Evolutionary conservation across 2,797 vertebrate genomes (phyloP).

Genomic region (Sebastes steindachneri): DNA sequence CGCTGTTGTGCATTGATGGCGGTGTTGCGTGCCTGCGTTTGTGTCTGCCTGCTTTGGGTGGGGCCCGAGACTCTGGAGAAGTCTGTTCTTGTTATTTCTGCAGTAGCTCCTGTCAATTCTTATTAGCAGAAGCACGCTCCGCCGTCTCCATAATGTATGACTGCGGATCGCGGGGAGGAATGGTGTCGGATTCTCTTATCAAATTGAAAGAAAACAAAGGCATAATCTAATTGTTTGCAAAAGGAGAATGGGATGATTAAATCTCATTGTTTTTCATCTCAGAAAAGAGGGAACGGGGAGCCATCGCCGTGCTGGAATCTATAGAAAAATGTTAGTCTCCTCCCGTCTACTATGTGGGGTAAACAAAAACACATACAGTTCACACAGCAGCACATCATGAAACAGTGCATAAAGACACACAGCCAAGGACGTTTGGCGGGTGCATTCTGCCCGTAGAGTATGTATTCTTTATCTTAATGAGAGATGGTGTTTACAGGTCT

Average conservation of each 20-base stretch:
- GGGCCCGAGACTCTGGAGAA: slow-evolving; percentile 37
- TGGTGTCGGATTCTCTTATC: slow-evolving; percentile 62
- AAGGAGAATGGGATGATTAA: slow-evolving; percentile 67
- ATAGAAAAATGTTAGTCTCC: slow-evolving; percentile 10
- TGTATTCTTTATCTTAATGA: slow-evolving; percentile 81
- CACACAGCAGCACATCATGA: slow-evolving; percentile 43
- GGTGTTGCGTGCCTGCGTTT: not conserved
- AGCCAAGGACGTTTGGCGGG: slow-evolving; percentile 46
- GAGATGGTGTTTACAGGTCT: slow-evolving; percentile 74
- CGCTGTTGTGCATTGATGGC: slow-evolving; percentile 45
- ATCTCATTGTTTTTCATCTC: slow-evolving; percentile 63
- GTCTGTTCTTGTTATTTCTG: slow-evolving; percentile 66
- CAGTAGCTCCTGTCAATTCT: slow-evolving; percentile 70
- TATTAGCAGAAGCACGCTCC: slow-evolving; percentile 64
- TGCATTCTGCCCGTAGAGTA: slow-evolving; percentile 39
- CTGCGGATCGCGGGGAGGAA: slow-evolving; percentile 43
- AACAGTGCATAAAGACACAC: slow-evolving; percentile 47
- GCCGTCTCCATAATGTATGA: slow-evolving; percentile 71
- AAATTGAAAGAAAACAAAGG: slow-evolving; percentile 74
- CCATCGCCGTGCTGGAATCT: not conserved
- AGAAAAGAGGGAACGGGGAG: slow-evolving; percentile 19
- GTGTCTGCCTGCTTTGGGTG: slow-evolving; percentile 46
- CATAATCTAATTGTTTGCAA: slow-evolving; percentile 76
- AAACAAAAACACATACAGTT: slow-evolving; percentile 40
- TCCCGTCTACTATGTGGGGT: not conserved